Evolutionary conservation across 2,888 invertebrate species (phyloP), one percentile per base, ranked within the genome.

Genomic region (Drosophila suboccidentalis): DNA sequence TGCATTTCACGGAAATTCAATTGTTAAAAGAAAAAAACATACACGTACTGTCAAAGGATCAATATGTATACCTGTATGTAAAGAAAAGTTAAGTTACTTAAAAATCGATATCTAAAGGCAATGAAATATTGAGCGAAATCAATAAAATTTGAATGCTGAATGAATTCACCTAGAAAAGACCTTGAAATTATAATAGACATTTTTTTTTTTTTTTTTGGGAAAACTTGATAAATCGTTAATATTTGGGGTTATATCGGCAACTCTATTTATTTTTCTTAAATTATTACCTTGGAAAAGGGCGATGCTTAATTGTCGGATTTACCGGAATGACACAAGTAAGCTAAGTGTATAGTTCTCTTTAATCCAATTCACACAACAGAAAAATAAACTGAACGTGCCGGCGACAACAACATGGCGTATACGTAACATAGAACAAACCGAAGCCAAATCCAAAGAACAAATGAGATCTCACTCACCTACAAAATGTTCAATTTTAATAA

Each of bases 1-100:
- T 54, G 66, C 36, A 38, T 63, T 71, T 49, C 47, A 69, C 68
- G 80, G 80, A 80, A 82, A 80, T 82, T 46, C 46, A 67, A 64
- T 60, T 73, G 71, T 2, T 38, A n/a, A 36, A 36, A n/a, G 8
- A 38, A 6, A 38, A n/a, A 38, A 6, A n/a, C 8, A n/a, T 8
- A n/a, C n/a, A n/a, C 8, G 8, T 8, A n/a, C n/a, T 38, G n/a
- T n/a, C 39, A 39, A 39, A 39, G 15, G 9, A 4, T 39, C 39
- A 3, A 39, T 39, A 9, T 15, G 5, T 11, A 19, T 19, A 19
- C 22, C 22, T 22, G 22, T 3, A 22, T 22, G 22, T 3, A 4
- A 22, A 22, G 22, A 22, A 22, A 3, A 2, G 22, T 22, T 22
- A 22, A 22, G 22, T 22, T 22, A 3, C 3, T 3, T 22, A 22